Conservation (phyloP, 2,113 vertebrate species). For the Pluvianellus socialis region DNA sequence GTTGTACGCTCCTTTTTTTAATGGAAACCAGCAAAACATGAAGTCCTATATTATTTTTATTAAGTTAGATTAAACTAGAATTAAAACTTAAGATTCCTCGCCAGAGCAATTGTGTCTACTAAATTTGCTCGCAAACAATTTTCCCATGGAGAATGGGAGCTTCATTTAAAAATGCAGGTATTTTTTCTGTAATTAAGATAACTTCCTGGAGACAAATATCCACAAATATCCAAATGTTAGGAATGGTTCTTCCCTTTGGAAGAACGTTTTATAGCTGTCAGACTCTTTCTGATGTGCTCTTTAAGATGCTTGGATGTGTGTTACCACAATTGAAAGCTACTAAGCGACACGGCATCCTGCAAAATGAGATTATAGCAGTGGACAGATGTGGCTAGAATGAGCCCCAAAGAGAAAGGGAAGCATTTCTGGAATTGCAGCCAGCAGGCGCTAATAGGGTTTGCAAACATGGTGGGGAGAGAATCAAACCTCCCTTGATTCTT, state of each 20-base stretch:
- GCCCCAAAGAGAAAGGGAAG: slow-evolving; percentile 15
- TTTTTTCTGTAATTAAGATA: not conserved
- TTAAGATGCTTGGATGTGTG: not conserved
- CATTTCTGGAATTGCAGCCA: slow-evolving; percentile 9
- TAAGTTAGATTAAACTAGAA: not conserved
- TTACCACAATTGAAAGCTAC: slow-evolving; percentile 28
- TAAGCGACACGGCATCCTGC: not conserved
- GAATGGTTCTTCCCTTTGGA: not conserved
- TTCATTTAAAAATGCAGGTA: not conserved
- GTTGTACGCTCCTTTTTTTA: not conserved
- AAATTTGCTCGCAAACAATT: not conserved
- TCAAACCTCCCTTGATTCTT: slow-evolving; percentile 30
- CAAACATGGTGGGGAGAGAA: slow-evolving; percentile 46
- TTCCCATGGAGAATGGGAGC: not conserved
- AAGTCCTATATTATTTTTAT: not conserved
- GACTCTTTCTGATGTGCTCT: not conserved
- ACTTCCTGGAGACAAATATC: not conserved
- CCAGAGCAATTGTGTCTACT: not conserved
- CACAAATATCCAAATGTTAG: not conserved
- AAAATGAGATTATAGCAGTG: slow-evolving; percentile 32
- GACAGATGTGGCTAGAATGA: slow-evolving; percentile 53
- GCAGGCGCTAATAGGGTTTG: slow-evolving; percentile 53
- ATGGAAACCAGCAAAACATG: not conserved
- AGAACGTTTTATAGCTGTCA: not conserved
- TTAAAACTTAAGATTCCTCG: not conserved